A percentile compares a stretch with the other conserved stretches of the same genome.
Conservation (phyloP, 2,888 invertebrate species). For the Dioctria rufipes region DNA sequence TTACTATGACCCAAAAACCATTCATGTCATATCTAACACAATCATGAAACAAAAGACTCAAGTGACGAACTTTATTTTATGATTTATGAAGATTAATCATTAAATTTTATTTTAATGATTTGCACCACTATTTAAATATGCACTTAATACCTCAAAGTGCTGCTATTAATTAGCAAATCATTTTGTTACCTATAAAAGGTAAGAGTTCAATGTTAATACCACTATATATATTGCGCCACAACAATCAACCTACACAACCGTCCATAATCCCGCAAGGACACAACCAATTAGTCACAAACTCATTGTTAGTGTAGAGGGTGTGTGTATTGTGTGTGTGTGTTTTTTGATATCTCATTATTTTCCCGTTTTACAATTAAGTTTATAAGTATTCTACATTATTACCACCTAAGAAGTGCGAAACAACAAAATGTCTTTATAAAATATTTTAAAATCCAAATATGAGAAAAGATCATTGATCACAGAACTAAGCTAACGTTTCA, state of each 20-base stretch:
- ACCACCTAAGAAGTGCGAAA: background rate
- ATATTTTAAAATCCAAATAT: slow-evolving; percentile 16
- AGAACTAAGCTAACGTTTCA: slow-evolving; percentile 7
- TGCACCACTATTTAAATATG: too few species aligned
- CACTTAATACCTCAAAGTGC: background rate
- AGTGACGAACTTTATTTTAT: background rate
- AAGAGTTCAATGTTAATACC: slow-evolving; percentile 12
- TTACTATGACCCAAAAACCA: too few species aligned
- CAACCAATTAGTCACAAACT: slow-evolving; percentile 24
- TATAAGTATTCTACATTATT: background rate
- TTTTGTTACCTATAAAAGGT: background rate
- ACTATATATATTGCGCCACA: slow-evolving; percentile 36
- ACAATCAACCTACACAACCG: slow-evolving; percentile 25
- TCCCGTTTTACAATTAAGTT: too few species aligned
- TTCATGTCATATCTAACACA: too few species aligned
- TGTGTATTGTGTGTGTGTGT: background rate
- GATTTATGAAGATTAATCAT: slow-evolving; percentile 7
- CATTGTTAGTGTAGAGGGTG: too few species aligned
- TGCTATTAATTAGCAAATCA: background rate
- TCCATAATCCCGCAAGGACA: slow-evolving; percentile 7
- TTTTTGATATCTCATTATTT: too few species aligned
- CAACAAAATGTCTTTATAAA: slow-evolving; percentile 21
- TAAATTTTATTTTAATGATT: background rate
- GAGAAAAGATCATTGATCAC: slow-evolving; percentile 22
- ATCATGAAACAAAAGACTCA: background rate